These are phyloP conservation scores for Quadriops clusia DNA, from an alignment of 2,888 invertebrate genomes.

Conservation along the genomic window DNA sequence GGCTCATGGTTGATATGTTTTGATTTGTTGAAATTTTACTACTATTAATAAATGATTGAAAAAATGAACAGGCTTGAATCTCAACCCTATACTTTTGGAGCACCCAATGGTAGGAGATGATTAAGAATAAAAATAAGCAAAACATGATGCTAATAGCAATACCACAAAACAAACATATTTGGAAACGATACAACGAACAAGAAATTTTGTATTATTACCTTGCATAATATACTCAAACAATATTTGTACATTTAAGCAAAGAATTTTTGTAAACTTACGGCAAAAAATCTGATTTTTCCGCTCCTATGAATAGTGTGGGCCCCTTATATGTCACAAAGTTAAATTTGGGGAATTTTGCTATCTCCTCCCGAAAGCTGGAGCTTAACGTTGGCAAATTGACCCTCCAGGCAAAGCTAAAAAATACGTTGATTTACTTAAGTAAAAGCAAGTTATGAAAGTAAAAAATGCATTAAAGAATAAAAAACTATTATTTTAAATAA, in stretches of 20 bases:
- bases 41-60: too few relatives aligned
- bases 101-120: too few relatives aligned
- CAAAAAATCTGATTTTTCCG: slow-evolving; percentile 71
- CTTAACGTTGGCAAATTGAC: slow-evolving; percentile 66
- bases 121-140: slow-evolving; percentile 6
- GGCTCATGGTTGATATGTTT: too few relatives aligned
- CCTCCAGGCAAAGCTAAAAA: slow-evolving; percentile 55
- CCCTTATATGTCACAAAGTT: slow-evolving; percentile 35
- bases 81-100: too few relatives aligned
- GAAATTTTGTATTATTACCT: too few relatives aligned
- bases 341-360: slow-evolving; percentile 52
- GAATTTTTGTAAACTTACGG: slow-evolving; percentile 39
- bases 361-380: slow-evolving; percentile 49
- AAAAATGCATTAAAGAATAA: slow-evolving; percentile 21
- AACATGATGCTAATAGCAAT: slow-evolving; percentile 1
- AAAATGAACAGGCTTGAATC: too few relatives aligned
- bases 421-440: neutral
- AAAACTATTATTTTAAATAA: neutral
- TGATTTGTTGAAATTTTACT: too few relatives aligned
- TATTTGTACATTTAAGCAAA: slow-evolving; percentile 1
- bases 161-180: neutral
- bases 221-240: slow-evolving; percentile 4
- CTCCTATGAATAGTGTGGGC: slow-evolving; percentile 74
- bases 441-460: neutral
- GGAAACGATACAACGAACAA: slow-evolving; percentile 1